Conservation (phyloP, 2,888 invertebrate genomes). For the Caenorhabditis angaria region DNA sequence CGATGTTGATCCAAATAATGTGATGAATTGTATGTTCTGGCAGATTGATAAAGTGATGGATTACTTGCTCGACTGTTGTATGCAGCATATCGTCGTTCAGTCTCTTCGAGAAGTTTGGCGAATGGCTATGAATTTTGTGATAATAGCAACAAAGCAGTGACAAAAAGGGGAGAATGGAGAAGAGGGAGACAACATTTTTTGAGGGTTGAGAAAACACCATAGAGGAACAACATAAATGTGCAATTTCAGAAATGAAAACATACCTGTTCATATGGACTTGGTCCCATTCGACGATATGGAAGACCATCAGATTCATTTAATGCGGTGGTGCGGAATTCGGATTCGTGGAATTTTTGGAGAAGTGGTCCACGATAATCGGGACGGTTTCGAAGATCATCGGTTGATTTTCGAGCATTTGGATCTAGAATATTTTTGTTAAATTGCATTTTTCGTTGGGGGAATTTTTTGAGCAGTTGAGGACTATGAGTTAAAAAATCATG, state of each 20-base stretch:
- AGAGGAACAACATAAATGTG: background rate
- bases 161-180: background rate
- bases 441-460: background rate
- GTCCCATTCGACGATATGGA: slow-evolving; percentile 51
- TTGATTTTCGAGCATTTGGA: slow-evolving; percentile 54
- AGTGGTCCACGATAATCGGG: slow-evolving; percentile 71
- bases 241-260: slow-evolving; percentile 10
- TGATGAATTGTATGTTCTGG: background rate
- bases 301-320: slow-evolving; percentile 45
- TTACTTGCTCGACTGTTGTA: slow-evolving; percentile 64
- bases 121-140: slow-evolving; percentile 61
- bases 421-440: slow-evolving; percentile 22
- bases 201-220: background rate
- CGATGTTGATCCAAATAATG: slow-evolving; percentile 25
- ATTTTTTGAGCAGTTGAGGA: no score
- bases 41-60: slow-evolving; percentile 57
- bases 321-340: slow-evolving; percentile 58
- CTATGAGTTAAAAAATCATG: background rate
- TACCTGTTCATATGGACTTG: slow-evolving; percentile 64
- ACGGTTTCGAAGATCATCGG: slow-evolving; percentile 59
- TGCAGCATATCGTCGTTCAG: slow-evolving; percentile 65
- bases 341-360: slow-evolving; percentile 70
- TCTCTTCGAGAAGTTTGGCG: slow-evolving; percentile 67
- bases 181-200: background rate
- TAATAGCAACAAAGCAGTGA: background rate